phyloP scores from a whole-genome alignment of 2,888 invertebrate genomes.

The Cheilosia impressa region DNA sequence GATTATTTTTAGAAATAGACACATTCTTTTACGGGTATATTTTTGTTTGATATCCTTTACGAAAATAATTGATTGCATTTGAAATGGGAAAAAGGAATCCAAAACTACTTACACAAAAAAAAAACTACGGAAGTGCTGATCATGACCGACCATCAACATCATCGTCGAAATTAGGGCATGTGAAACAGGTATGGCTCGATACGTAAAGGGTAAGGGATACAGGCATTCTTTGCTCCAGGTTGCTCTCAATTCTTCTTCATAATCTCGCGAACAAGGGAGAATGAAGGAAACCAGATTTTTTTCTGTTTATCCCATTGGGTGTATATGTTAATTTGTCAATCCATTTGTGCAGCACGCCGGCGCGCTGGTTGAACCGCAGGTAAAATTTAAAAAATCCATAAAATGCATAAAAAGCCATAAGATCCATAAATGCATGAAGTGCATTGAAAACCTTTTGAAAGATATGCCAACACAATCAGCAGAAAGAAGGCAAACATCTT shows the following conservation, averaged over 20 bases:
- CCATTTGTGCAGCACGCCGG: background rate
- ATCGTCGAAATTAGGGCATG: too few species aligned
- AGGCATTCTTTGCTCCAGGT: background rate
- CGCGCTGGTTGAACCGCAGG: background rate
- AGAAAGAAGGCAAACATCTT: background rate
- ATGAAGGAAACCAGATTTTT: background rate
- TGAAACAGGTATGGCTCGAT: too few species aligned
- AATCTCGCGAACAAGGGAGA: background rate
- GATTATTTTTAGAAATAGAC: slow-evolving; percentile 24
- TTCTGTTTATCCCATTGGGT: background rate
- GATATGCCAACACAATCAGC: background rate
- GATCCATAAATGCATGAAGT: slow-evolving; percentile 1
- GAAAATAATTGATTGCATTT: background rate
- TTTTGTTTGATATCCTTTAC: slow-evolving; percentile 1
- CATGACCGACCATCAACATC: too few species aligned
- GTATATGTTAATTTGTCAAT: background rate
- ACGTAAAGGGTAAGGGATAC: too few species aligned
- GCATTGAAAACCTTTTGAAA: background rate
- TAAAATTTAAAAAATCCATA: background rate
- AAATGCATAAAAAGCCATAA: background rate
- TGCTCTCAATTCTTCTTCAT: background rate
- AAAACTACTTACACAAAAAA: too few species aligned
- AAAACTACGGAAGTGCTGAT: too few species aligned
- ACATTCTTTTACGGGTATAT: background rate
- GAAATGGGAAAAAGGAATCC: background rate